phyloP scores from a whole-genome alignment of 2,888 invertebrate genomes.

The Druceiella hillmani region DNA sequence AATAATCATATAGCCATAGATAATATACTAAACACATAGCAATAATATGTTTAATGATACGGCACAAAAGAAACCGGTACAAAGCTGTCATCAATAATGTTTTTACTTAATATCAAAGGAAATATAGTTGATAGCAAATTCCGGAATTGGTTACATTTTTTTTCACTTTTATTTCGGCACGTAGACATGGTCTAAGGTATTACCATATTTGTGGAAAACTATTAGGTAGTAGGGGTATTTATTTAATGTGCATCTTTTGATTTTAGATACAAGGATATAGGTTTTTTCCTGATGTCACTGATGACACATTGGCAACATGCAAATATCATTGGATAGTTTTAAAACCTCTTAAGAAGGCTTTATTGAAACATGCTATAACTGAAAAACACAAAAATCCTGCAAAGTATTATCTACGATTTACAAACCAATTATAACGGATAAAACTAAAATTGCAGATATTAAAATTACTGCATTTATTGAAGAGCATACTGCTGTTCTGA shows the following conservation, averaged over 20 bases:
- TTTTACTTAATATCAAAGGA: no score
- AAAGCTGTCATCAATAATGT: no score
- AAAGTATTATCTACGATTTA: conserved; percentile 10
- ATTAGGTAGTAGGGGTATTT: not conserved
- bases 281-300: conserved; percentile 20
- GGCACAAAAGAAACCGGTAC: no score
- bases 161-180: no score
- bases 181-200: conserved; percentile 4
- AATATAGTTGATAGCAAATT: no score
- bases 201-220: not conserved
- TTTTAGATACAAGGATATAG: conserved; percentile 19
- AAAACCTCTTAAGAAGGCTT: conserved; percentile 25
- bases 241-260: conserved; percentile 8
- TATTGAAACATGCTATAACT: conserved; percentile 24
- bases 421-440: conserved; percentile 11
- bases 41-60: no score
- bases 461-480: conserved; percentile 26
- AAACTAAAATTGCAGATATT: conserved; percentile 21
- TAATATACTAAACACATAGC: no score
- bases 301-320: conserved; percentile 19
- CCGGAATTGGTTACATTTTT: no score
- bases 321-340: conserved; percentile 21
- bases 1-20: no score
- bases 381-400: conserved; percentile 24
- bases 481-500: conserved; percentile 22